Percentiles rank a stretch among this genome's conserved stretches.
phyloP scores from a whole-genome alignment of 2,888 invertebrate genomes.

The Asteroscopus sphinx region DNA sequence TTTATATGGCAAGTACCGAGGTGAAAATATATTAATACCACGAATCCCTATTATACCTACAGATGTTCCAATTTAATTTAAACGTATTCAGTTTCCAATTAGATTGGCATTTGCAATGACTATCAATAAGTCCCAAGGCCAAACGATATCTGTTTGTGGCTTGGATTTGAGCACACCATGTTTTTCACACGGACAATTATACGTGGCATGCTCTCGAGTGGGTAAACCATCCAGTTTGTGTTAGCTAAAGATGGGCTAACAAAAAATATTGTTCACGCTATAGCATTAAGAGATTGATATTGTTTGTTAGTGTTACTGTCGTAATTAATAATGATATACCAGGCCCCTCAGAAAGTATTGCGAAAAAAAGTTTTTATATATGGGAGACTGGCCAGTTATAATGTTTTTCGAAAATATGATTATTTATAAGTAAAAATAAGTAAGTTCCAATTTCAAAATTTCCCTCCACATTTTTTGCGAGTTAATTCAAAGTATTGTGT shows the following conservation, averaged over 20 bases:
- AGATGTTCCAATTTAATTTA: conserved; percentile 65
- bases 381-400: too few species aligned
- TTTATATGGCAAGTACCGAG: conserved; percentile 40
- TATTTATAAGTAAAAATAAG: too few species aligned
- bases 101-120: conserved; percentile 65
- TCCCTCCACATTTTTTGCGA: too few species aligned
- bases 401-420: too few species aligned
- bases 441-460: too few species aligned
- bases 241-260: conserved; percentile 54
- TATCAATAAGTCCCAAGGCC: conserved; percentile 72
- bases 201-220: conserved; percentile 61
- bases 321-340: too few species aligned
- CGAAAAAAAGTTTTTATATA: too few species aligned
- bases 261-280: conserved; percentile 59
- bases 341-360: too few species aligned
- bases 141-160: conserved; percentile 64
- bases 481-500: too few species aligned
- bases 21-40: conserved; percentile 57
- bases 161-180: conserved; percentile 64
- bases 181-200: conserved; percentile 70
- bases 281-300: too few species aligned
- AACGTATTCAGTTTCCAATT: conserved; percentile 66
- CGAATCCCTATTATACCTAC: conserved; percentile 68
- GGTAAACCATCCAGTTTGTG: conserved; percentile 56
- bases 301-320: too few species aligned